A percentile compares a stretch with the other conserved stretches of the same genome.
Evolutionary conservation across 2,113 vertebrate genomes (phyloP).

Genomic region (Grantiella picta): DNA sequence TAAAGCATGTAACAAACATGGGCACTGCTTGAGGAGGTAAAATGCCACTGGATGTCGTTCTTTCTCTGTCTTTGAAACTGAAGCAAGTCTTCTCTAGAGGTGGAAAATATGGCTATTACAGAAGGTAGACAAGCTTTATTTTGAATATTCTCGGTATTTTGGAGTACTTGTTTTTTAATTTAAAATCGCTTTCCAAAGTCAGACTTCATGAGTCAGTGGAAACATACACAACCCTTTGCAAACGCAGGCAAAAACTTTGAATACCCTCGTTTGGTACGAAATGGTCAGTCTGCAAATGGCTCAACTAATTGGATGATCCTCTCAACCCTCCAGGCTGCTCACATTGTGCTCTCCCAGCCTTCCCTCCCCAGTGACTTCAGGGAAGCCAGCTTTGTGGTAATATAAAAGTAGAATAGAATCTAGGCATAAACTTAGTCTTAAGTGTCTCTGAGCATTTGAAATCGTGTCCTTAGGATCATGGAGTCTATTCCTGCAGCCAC

Average conservation of each 20-base stretch:
- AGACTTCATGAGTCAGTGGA: slow-evolving; percentile 40
- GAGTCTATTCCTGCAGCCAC: not conserved
- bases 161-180: slow-evolving; percentile 2
- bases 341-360: not conserved
- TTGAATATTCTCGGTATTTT: not conserved
- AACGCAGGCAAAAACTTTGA: not conserved
- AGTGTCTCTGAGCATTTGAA: not conserved
- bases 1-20: not conserved
- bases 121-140: not conserved
- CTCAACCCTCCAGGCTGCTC: not conserved
- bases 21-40: not conserved
- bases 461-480: not conserved
- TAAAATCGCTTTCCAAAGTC: slow-evolving; percentile 41
- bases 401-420: not conserved
- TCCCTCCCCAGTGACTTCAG: not conserved
- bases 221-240: slow-evolving; percentile 36
- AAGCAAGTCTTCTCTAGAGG: not conserved
- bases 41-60: slow-evolving; percentile 25
- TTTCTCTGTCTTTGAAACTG: not conserved
- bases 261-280: not conserved
- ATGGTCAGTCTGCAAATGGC: not conserved
- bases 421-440: not conserved
- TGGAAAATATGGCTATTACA: slow-evolving; percentile 23
- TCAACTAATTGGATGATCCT: not conserved
- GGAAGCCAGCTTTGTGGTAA: not conserved